phyloP scores from a whole-genome alignment of 1,140 invertebrate genomes.

The Solenopsis invicta region DNA sequence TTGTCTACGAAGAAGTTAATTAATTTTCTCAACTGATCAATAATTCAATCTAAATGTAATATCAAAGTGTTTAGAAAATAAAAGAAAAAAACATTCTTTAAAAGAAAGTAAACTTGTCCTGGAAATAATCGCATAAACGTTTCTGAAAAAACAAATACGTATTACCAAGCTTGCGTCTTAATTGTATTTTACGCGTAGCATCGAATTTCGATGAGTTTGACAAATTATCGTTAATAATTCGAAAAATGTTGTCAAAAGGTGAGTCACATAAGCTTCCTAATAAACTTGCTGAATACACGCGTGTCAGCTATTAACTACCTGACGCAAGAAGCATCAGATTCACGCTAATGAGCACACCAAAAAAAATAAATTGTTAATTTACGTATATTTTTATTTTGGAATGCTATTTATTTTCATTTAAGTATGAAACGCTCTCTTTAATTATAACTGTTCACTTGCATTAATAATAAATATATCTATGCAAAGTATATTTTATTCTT shows the following conservation, averaged over 20 bases:
- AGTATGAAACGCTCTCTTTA: no score
- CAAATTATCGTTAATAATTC: constrained; percentile 6
- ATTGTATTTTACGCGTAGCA: not conserved
- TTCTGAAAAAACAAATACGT: not conserved
- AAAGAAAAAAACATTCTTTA: not conserved
- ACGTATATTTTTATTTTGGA: no score
- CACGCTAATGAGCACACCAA: no score
- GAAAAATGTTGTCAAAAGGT: not conserved
- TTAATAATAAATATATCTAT: no score
- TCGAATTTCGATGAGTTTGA: not conserved
- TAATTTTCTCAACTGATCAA: not conserved
- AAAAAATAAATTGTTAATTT: no score
- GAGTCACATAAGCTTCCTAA: not conserved
- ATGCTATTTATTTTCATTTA: no score
- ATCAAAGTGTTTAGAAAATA: not conserved
- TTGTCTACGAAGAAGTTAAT: not conserved
- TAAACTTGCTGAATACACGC: not conserved
- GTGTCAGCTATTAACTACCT: constrained; percentile 22
- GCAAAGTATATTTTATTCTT: no score
- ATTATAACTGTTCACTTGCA: no score
- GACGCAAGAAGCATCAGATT: constrained; percentile 34
- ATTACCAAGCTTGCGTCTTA: not conserved
- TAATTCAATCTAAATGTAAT: not conserved
- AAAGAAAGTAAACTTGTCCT: not conserved
- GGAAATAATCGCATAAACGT: constrained; percentile 5